Evolutionary conservation across 92 coral and sea anemone genomes (phyloP).

Genomic region (Pocillopora meandrina): DNA sequence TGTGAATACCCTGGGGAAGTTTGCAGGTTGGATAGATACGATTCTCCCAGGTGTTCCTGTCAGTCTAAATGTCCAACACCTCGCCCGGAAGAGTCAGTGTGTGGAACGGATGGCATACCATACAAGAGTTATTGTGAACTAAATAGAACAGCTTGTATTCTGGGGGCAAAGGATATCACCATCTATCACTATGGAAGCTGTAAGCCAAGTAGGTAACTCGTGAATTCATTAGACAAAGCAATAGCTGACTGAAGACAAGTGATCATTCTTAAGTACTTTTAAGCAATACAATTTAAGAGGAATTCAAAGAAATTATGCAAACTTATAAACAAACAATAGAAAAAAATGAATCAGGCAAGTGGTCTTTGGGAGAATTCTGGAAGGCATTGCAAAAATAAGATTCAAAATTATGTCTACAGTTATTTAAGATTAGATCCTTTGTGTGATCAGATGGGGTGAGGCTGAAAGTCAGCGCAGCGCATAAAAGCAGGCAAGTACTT

Average conservation of each 20-base stretch:
- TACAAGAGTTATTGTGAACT: conserved; percentile 65
- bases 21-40: conserved; percentile 57
- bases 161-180: conserved; percentile 54
- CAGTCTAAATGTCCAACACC: conserved; percentile 59
- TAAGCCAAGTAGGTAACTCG: conserved; percentile 48
- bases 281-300: no score
- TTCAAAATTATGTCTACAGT: neutral
- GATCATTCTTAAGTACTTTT: no score
- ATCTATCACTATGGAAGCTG: conserved; percentile 63
- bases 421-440: neutral
- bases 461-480: conserved; percentile 56
- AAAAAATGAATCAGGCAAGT: no score
- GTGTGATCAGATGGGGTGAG: conserved; percentile 46
- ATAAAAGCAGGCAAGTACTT: conserved; percentile 57
- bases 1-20: conserved; percentile 74
- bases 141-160: conserved; percentile 80
- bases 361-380: no score
- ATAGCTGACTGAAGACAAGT: no score
- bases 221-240: neutral
- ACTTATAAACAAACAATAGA: no score
- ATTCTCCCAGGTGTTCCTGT: conserved; percentile 68
- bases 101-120: conserved; percentile 80
- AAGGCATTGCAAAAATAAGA: no score
- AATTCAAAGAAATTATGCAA: no score
- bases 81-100: conserved; percentile 43